A percentile compares a stretch with the other conserved stretches of the same genome.
Evolutionary conservation across 2,888 invertebrate species (phyloP).

Genomic region (Pterostichus niger): DNA sequence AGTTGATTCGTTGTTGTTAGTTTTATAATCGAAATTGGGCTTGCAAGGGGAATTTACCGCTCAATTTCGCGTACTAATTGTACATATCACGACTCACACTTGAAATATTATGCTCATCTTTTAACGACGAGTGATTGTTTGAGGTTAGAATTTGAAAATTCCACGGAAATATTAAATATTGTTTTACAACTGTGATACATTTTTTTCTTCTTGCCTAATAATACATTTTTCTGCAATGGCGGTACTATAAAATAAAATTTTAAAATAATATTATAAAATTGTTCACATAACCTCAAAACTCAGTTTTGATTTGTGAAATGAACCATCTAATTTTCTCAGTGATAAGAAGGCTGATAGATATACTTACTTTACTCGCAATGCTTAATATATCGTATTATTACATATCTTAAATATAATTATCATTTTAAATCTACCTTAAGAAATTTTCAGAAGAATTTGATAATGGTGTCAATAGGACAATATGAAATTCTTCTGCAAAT

Average conservation of each 20-base stretch:
- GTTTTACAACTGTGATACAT: neutral
- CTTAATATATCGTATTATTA: slow-evolving; percentile 29
- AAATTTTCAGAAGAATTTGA: no score
- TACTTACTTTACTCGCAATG: neutral
- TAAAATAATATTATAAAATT: neutral
- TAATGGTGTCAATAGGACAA: no score
- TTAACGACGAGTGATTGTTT: neutral
- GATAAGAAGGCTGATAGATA: slow-evolving; percentile 11
- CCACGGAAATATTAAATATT: neutral
- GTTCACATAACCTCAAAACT: neutral
- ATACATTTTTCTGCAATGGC: neutral
- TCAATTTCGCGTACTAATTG: slow-evolving; percentile 54
- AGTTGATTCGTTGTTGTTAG: slow-evolving; percentile 5
- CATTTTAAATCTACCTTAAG: neutral
- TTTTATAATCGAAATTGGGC: slow-evolving; percentile 56
- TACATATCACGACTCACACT: slow-evolving; percentile 54
- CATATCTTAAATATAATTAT: slow-evolving; percentile 22
- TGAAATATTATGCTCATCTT: slow-evolving; percentile 62
- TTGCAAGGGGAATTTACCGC: slow-evolving; percentile 9
- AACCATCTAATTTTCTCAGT: neutral
- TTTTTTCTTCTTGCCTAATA: neutral
- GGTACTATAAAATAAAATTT: neutral
- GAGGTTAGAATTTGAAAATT: slow-evolving; percentile 3
- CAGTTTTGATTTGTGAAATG: neutral
- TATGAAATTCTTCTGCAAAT: no score